Conservation (phyloP, 92 coral and sea anemone species). For the Diadumene lineata region DNA sequence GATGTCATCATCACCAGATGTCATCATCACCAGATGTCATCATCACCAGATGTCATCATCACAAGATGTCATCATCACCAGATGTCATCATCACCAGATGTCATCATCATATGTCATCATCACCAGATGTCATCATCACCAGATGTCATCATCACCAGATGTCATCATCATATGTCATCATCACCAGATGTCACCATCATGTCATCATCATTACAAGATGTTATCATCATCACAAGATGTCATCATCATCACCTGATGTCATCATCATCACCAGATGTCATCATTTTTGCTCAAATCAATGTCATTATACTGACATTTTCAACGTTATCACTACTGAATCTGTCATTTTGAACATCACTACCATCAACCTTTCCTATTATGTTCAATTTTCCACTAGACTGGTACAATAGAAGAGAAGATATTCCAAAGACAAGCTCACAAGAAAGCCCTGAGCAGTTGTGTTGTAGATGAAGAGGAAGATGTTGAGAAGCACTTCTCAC, state of each 20-base stretch:
- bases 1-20: background rate
- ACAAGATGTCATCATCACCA: too few species aligned
- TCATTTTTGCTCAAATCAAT: too few species aligned
- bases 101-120: too few species aligned
- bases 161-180: background rate
- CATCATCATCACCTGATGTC: background rate
- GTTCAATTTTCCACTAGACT: constrained; percentile 49
- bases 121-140: too few species aligned
- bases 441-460: constrained; percentile 95
- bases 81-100: too few species aligned
- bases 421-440: constrained; percentile 98
- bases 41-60: background rate
- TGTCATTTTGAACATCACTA: background rate
- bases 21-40: background rate
- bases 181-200: background rate
- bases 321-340: background rate
- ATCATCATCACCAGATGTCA: background rate
- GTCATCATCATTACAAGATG: background rate
- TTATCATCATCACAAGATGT: background rate
- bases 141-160: background rate
- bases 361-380: background rate
- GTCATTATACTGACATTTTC: background rate
- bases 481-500: constrained; percentile 91
- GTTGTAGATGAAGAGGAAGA: constrained; percentile 93
- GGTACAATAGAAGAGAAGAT: constrained; percentile 98